Conservation (phyloP, 53 echinoderm and acorn worm genomes). For the Henricia sp. region DNA sequence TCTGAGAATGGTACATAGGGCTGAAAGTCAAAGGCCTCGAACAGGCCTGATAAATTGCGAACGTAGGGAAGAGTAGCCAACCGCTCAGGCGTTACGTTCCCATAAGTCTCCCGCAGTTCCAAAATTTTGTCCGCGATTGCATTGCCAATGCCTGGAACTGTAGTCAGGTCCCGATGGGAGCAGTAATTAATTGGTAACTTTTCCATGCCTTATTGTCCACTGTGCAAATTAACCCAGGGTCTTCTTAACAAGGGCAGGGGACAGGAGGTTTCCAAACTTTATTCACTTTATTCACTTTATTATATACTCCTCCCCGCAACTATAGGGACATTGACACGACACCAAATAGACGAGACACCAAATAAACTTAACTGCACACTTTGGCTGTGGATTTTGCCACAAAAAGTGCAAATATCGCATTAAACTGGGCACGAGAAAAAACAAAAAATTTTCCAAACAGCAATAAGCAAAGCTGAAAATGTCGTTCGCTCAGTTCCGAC, state of each 20-base stretch:
- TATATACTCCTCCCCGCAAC: too few species aligned
- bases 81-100: conserved; percentile 13
- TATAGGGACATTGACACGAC: too few species aligned
- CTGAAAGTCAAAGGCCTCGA: conserved; percentile 10
- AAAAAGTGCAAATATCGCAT: too few species aligned
- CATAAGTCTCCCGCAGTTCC: neutral
- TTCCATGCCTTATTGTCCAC: neutral
- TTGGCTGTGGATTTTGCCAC: too few species aligned
- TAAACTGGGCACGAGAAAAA: too few species aligned
- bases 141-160: conserved; percentile 7
- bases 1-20: conserved; percentile 12
- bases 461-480: too few species aligned
- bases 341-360: too few species aligned
- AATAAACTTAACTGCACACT: too few species aligned
- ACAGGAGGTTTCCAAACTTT: neutral
- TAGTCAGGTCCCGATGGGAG: conserved; percentile 9
- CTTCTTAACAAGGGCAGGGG: neutral
- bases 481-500: too few species aligned
- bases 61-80: neutral
- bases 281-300: neutral
- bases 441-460: too few species aligned
- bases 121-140: conserved; percentile 11
- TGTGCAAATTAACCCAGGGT: neutral
- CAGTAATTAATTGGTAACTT: conserved; percentile 36
- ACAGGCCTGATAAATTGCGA: neutral